Evolutionary conservation across 2,888 invertebrate genomes (phyloP).

Genomic region (Lithosia quadra): DNA sequence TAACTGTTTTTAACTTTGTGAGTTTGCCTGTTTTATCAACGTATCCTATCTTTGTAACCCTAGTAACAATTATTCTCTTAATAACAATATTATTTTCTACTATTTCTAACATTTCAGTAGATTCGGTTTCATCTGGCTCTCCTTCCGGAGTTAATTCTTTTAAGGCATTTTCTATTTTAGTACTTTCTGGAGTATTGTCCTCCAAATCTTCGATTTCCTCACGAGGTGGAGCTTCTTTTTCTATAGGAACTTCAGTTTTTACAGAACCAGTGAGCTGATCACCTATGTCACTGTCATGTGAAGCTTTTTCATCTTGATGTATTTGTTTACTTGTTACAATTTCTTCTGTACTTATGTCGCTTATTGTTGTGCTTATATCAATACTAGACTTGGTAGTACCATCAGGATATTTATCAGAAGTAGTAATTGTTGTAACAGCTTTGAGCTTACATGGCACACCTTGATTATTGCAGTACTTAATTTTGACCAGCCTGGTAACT

Average conservation of each 20-base stretch:
- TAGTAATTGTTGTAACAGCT: slow-evolving; percentile 69
- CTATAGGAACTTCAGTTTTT: neutral
- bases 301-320: slow-evolving; percentile 15
- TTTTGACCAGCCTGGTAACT: slow-evolving; percentile 66
- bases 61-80: slow-evolving; percentile 65
- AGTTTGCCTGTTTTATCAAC: slow-evolving; percentile 57
- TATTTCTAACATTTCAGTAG: slow-evolving; percentile 54
- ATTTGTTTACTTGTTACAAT: slow-evolving; percentile 11
- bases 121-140: slow-evolving; percentile 57
- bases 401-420: slow-evolving; percentile 76
- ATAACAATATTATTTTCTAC: slow-evolving; percentile 62
- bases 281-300: neutral
- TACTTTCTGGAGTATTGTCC: slow-evolving; percentile 33
- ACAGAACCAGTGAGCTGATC: neutral
- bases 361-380: slow-evolving; percentile 56
- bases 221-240: neutral
- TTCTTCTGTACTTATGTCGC: slow-evolving; percentile 28
- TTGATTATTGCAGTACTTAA: slow-evolving; percentile 62
- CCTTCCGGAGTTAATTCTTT: slow-evolving; percentile 50
- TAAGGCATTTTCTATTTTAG: slow-evolving; percentile 37
- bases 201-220: slow-evolving; percentile 12
- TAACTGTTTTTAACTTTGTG: slow-evolving; percentile 70
- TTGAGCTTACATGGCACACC: slow-evolving; percentile 67
- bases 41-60: slow-evolving; percentile 67
- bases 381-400: slow-evolving; percentile 51